Base-by-base conservation (phyloP, 1,140 invertebrate genomes). In the Philotrypesis tridentata region DNA sequence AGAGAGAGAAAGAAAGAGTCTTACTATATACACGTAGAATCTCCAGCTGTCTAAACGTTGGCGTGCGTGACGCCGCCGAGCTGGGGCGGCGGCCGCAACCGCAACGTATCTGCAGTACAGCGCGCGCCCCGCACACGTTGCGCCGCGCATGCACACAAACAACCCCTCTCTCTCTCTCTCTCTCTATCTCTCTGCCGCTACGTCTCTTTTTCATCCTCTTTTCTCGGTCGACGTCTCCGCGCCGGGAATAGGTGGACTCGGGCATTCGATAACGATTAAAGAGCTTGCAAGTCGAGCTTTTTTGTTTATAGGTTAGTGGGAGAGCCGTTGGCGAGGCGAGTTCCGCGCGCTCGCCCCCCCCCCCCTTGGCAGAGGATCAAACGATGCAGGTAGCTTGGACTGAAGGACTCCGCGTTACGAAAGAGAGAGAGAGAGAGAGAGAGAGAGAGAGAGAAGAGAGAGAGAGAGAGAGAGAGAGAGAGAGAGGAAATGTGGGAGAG, bases 91-190 rank as follows among this genome's bases (percentile, higher is more conserved):
- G 84, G 84, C 71, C 80, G 85, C 83, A 84, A 86, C 88, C 87
- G 88, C 88, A 89, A 88, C 85, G 84, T 88, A 89, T 88, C 88
- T 87, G 88, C 87, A 88, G 87, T 89, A 86, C 83, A 86, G 82
- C 25, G 71, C 71, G n/a, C n/a, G n/a, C n/a, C n/a, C n/a, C n/a
- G n/a, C n/a, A n/a, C n/a, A n/a, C n/a, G 6, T 31, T 17, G 21
- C 60, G 55, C 33, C 63, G 74, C 60, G 74, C 60, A 63, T 76
- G 74, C 74, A 63, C 74, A 63, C 14, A 43, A 60, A 63, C 68
- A 67, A 21, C 27, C 63, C 29, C 11, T 14, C 31, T 40, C 68
- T n/a, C 14, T 14, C 31, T 4, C 0, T 33, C 14, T 37, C 68
- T 37, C 68, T 67, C n/a, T n/a, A n/a, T n/a, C n/a, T n/a, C n/a